Conservation (phyloP, 2,888 invertebrate genomes). For the Heliconius cydno region DNA sequence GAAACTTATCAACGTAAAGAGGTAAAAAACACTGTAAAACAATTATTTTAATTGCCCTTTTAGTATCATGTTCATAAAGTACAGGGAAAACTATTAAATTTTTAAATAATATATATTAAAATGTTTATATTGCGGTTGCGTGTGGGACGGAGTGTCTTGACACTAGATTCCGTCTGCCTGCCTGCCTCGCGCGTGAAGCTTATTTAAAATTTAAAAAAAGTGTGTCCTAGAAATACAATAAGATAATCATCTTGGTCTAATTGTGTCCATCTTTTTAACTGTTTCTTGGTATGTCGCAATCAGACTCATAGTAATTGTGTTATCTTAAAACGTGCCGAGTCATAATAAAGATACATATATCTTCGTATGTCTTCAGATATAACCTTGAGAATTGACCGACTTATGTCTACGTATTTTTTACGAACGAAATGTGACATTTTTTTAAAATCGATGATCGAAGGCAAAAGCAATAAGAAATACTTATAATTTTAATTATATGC, state of each 20-base stretch:
- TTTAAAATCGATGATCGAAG: neutral
- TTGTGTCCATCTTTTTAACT: neutral
- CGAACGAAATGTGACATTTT: neutral
- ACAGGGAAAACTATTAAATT: neutral
- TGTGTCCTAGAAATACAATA: neutral
- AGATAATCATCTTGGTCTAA: neutral
- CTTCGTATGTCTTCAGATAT: neutral
- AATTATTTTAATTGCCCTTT: constrained; percentile 1
- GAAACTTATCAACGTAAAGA: neutral
- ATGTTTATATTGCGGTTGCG: too few relatives aligned
- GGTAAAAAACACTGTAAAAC: neutral
- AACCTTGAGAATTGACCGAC: neutral
- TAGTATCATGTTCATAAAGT: neutral
- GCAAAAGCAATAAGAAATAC: too few relatives aligned
- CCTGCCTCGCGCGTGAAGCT: too few relatives aligned
- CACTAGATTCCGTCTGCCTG: too few relatives aligned
- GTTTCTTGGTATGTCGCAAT: neutral
- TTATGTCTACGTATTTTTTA: neutral
- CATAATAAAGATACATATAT: neutral
- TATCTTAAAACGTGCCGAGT: constrained; percentile 9
- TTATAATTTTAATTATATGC: too few relatives aligned
- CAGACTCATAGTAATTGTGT: constrained; percentile 3
- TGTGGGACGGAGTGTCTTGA: too few relatives aligned
- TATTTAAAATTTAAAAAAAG: too few relatives aligned
- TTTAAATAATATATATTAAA: neutral